Base-by-base conservation (phyloP, 1,140 invertebrate genomes). In the Pseudobourletiella spinata region DNA sequence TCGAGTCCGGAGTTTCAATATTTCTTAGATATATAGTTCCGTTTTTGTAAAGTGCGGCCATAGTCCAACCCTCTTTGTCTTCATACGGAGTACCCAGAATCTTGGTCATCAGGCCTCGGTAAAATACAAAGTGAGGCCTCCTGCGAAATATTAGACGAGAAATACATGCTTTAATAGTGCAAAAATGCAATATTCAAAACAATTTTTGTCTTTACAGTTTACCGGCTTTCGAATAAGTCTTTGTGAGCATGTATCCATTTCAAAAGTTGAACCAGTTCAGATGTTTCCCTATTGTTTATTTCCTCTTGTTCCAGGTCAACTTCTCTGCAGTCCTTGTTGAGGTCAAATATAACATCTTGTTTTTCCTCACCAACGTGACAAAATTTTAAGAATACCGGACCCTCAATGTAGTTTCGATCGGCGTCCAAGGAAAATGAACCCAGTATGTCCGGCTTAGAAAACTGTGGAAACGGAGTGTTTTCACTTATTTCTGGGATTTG, bases 21-120 rank as follows among this genome's bases (percentile, higher is more conserved):
- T 69, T 59, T 25, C 67, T 29, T n/a, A 69, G 28, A 30, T 69
- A 69, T 50, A 69, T 66, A 3, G 67, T 69, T 43, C 60, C 64
- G 32, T 65, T 66, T 42, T 65, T 66, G 28, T 52, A 26, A 57
- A 69, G 60, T 15, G 63, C 67, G 28, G 60, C 67, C 52, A 69
- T 57, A 56, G 46, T 60, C 67, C 67, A 69, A 16, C 57, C 58
- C 6, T 69, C 67, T 62, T 35, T 28, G 51, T 44, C 14, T 66
- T 66, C 61, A 39, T 65, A 69, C 1, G 67, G 64, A 16, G 67
- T 66, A 24, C 58, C 57, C 11, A 69, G 46, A 15, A 69, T 30
- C 25, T 64, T 69, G 18, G 67, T 61, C 61, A 69, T 65, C 1
- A 66, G 39, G 3, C 67, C 67, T 0, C 67, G 57, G 35, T 69